Evolutionary conservation across 2,888 invertebrate species (phyloP).

Genomic region (Eumacrocentrus americanus): DNA sequence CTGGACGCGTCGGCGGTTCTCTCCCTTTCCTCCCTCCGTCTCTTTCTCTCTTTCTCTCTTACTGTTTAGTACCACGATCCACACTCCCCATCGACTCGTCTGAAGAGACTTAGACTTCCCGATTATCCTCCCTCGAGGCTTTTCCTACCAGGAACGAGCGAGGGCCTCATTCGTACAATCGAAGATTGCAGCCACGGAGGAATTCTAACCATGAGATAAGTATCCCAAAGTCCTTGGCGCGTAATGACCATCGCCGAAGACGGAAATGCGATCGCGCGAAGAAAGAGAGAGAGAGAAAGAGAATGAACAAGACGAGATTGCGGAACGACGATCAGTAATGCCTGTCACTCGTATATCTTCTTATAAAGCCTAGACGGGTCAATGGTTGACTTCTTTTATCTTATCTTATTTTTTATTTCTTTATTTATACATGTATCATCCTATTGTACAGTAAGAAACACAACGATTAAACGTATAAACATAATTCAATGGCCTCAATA

Average conservation of each 20-base stretch:
- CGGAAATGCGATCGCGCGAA: constrained; percentile 19
- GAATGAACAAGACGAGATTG: constrained; percentile 8
- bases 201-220: constrained; percentile 29
- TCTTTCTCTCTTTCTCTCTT: background rate
- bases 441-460: too few species aligned
- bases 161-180: constrained; percentile 18
- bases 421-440: background rate
- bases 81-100: constrained; percentile 9
- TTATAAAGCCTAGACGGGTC: constrained; percentile 4
- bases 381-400: background rate
- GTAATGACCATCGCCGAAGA: constrained; percentile 17
- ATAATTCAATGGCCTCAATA: too few species aligned
- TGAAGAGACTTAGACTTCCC: constrained; percentile 11
- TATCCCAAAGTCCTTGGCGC: constrained; percentile 15
- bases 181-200: constrained; percentile 24
- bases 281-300: constrained; percentile 1
- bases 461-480: too few species aligned
- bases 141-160: background rate
- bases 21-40: constrained; percentile 2
- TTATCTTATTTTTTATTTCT: background rate
- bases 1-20: too few species aligned
- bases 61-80: constrained; percentile 5
- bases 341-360: constrained; percentile 8
- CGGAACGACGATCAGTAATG: constrained; percentile 1
- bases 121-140: constrained; percentile 23